These are phyloP conservation scores for Leptobrachium leishanense DNA, from an alignment of 2,113 vertebrate species.

Conservation along the genomic window DNA sequence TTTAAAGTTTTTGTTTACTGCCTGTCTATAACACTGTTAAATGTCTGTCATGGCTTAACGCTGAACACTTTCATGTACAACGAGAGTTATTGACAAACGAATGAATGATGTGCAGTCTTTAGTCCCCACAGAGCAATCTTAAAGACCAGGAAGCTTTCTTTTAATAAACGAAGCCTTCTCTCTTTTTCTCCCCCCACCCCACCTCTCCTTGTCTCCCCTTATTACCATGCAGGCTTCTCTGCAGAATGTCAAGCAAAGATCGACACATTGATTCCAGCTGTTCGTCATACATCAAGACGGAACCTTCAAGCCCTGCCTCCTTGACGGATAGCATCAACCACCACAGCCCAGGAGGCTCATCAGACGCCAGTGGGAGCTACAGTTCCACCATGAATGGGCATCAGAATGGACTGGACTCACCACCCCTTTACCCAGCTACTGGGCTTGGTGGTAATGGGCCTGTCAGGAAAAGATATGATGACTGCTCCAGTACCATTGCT, in stretches of 20 bases:
- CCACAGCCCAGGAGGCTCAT: slow-evolving; percentile 97
- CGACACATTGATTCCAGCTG: slow-evolving; percentile 99
- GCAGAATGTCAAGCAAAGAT: slow-evolving; percentile 99
- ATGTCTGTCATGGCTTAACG: slow-evolving; percentile 82
- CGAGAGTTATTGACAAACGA: slow-evolving; percentile 90
- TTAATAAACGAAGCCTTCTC: slow-evolving; percentile 55
- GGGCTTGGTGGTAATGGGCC: slow-evolving; percentile 86
- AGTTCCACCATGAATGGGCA: slow-evolving; percentile 99
- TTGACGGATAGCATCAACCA: slow-evolving; percentile 99
- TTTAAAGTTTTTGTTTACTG: slow-evolving; percentile 72
- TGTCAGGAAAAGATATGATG: slow-evolving; percentile 92
- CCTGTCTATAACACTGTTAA: slow-evolving; percentile 75
- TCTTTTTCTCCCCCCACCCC: neutral
- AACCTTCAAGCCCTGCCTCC: slow-evolving; percentile 98
- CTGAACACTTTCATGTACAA: slow-evolving; percentile 94
- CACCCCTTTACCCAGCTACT: slow-evolving; percentile 88
- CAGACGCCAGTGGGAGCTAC: slow-evolving; percentile 98
- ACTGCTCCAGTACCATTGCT: slow-evolving; percentile 95
- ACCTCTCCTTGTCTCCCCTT: slow-evolving; percentile 35
- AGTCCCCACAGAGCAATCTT: slow-evolving; percentile 58
- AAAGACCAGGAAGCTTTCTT: slow-evolving; percentile 58
- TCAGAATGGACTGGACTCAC: slow-evolving; percentile 97
- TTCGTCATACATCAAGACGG: slow-evolving; percentile 99
- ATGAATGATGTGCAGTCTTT: slow-evolving; percentile 80
- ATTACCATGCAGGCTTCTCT: slow-evolving; percentile 88